Conservation (phyloP, 1,140 invertebrate genomes). For the Dendrolimus punctatus region DNA sequence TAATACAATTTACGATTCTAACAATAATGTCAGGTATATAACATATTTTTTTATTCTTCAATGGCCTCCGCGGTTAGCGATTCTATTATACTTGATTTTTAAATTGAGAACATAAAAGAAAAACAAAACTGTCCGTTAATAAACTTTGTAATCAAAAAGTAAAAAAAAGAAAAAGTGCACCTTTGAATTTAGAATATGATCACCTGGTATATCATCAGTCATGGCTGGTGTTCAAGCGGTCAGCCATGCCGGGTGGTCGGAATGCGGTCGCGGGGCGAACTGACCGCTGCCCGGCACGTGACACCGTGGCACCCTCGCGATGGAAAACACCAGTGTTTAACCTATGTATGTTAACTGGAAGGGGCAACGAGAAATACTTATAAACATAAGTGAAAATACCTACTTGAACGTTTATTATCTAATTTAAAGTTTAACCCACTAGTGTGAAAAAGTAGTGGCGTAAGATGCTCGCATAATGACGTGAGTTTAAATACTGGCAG, state of each 20-base stretch:
- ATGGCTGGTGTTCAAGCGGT: constrained; percentile 24
- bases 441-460: too few species aligned
- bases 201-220: constrained; percentile 62
- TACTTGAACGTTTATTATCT: neutral
- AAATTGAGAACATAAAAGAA: too few species aligned
- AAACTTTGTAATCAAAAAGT: too few species aligned
- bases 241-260: constrained; percentile 28
- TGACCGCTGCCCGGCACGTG: constrained; percentile 52
- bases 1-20: too few species aligned
- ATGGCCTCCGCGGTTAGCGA: too few species aligned
- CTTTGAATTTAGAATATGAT: constrained; percentile 14
- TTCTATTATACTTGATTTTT: too few species aligned
- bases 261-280: constrained; percentile 44
- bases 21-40: too few species aligned
- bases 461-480: too few species aligned
- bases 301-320: constrained; percentile 23
- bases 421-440: too few species aligned
- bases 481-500: neutral
- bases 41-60: too few species aligned
- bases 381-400: neutral
- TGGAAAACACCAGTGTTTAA: constrained; percentile 27
- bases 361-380: constrained; percentile 1
- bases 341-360: constrained; percentile 25
- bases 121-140: too few species aligned
- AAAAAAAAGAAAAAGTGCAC: too few species aligned